A percentile compares a stretch with the other conserved stretches of the same genome.
Conservation (phyloP, 92 coral and sea anemone species). For the Porites rus region DNA sequence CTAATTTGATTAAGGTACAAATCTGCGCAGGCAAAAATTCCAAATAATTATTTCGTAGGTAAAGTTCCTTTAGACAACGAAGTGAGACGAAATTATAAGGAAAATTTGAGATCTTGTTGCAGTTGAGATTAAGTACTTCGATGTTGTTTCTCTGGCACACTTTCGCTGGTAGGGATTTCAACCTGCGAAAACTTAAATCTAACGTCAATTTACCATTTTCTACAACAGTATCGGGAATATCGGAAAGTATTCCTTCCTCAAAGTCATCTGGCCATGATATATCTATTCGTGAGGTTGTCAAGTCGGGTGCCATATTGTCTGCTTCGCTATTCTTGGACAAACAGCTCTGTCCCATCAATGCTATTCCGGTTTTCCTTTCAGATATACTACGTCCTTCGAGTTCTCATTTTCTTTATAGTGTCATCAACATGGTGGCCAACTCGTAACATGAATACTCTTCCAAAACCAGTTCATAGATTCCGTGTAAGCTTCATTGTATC, state of each 20-base stretch:
- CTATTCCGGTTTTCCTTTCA: not conserved
- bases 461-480: not conserved
- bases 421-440: too few species aligned
- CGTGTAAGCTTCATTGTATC: not conserved
- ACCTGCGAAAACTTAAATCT: slow-evolving; percentile 68
- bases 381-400: not conserved
- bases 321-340: slow-evolving; percentile 4
- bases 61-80: slow-evolving; percentile 77
- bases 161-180: slow-evolving; percentile 71
- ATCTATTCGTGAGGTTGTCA: slow-evolving; percentile 49
- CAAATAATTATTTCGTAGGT: slow-evolving; percentile 74
- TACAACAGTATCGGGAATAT: slow-evolving; percentile 67
- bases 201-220: slow-evolving; percentile 73
- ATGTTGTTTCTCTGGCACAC: slow-evolving; percentile 57
- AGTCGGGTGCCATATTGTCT: not conserved
- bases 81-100: slow-evolving; percentile 78
- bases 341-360: slow-evolving; percentile 42
- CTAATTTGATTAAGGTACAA: slow-evolving; percentile 76
- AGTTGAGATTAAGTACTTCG: slow-evolving; percentile 66
- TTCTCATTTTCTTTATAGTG: too few species aligned
- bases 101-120: slow-evolving; percentile 77
- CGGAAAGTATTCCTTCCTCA: slow-evolving; percentile 43
- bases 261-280: slow-evolving; percentile 74
- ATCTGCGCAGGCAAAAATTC: slow-evolving; percentile 89
- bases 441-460: not conserved